Evolutionary conservation across 2,888 invertebrate species (phyloP), one percentile per base, ranked within the genome.

Genomic region (Doris montereyensis): DNA sequence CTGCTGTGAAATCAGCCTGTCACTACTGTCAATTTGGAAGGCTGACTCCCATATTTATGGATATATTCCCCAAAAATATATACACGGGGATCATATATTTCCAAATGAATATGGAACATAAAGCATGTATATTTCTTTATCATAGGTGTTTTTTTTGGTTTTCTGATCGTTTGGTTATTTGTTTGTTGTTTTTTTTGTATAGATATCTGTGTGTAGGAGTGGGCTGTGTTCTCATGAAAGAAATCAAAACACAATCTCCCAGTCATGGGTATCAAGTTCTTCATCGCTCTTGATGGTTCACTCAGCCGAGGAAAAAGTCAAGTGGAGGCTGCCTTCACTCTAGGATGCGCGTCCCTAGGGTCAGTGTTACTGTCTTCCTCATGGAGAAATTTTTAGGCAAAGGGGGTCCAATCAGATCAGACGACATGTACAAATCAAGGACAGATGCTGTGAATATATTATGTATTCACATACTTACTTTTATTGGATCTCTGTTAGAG

Each of bases 271-370:
- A 86, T 90, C 58, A 87, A 87, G 78, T 87, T 88, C 65, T 84
- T 91, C 0, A 86, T 91, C 10, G 90, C 89, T 1, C n/a, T 84
- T 91, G 74, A 89, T 91, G 89, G 87, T 89, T 3, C 88, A 89
- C 81, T 89, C 90, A 0, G 84, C 84, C 73, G 87, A 88, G 80
- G 89, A 89, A 81, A 81, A 86, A 58, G 87, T 91, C 90, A 90
- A 78, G 90, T 90, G 57, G 91, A 91, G 83, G 84, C 91, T 3
- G 91, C 91, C 2, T 84, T 88, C 71, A 87, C 91, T 1, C 83
- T 91, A 30, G 90, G 88, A 8, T 86, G 87, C 83, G 88, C 89
- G 2, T 86, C 88, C 10, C 83, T 91, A 77, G 89, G 90, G 90
- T 81, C 83, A 88, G 83, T 2, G n/a, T 10, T 17, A 17, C 3